Conservation (phyloP, 2,888 invertebrate species). For the Thysanoteuthis rhombus region DNA sequence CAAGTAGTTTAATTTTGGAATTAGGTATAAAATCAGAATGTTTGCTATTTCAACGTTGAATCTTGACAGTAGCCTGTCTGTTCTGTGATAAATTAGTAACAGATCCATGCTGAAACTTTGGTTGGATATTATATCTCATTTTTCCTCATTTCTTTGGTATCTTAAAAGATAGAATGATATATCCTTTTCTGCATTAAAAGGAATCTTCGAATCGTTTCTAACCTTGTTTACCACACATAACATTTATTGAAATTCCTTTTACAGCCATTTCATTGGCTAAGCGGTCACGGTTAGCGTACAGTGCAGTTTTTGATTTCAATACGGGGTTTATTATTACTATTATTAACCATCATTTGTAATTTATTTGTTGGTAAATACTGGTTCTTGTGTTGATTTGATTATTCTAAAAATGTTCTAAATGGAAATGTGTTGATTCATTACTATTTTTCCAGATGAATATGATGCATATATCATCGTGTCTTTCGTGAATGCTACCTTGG, state of each 20-base stretch:
- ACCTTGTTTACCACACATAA: too few species aligned
- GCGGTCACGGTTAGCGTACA: too few species aligned
- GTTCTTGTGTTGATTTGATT: not conserved
- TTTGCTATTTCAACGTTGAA: not conserved
- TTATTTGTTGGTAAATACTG: not conserved
- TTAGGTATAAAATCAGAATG: not conserved
- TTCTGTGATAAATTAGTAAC: not conserved
- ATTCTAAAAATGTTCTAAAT: not conserved
- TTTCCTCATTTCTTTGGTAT: not conserved
- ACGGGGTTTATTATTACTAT: too few species aligned
- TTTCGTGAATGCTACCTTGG: constrained; percentile 97
- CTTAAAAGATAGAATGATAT: not conserved
- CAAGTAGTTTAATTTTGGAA: not conserved
- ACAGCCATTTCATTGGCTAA: too few species aligned
- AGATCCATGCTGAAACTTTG: not conserved
- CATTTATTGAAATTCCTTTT: too few species aligned
- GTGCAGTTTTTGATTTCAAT: too few species aligned
- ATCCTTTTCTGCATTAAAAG: not conserved
- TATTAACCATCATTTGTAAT: not conserved
- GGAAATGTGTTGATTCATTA: not conserved
- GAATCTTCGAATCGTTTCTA: not conserved
- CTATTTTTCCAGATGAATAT: constrained; percentile 82
- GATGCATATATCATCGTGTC: constrained; percentile 99
- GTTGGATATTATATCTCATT: not conserved
- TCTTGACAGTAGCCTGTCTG: not conserved